These are phyloP conservation scores for Pristionchus mayeri DNA, from an alignment of 2,888 invertebrate species.

Conservation along the genomic window DNA sequence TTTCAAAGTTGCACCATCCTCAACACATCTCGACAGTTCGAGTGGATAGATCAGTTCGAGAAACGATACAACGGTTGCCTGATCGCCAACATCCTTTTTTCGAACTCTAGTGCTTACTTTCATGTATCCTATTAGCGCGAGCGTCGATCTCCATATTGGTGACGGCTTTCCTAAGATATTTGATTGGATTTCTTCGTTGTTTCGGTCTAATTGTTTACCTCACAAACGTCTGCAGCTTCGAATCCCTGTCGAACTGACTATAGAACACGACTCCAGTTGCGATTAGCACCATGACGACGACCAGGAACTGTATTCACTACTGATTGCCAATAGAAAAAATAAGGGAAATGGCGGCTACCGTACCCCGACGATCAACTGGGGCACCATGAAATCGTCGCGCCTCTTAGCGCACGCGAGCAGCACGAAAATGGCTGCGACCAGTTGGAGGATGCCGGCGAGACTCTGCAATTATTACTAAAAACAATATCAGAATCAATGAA, in stretches of 20 bases:
- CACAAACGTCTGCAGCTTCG: not conserved
- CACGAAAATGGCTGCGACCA: not conserved
- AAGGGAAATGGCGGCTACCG: not conserved
- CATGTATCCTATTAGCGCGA: too few relatives aligned
- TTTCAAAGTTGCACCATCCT: too few relatives aligned
- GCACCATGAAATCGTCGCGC: not conserved
- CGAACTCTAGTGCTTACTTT: too few relatives aligned
- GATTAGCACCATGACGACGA: not conserved
- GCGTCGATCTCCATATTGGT: not conserved
- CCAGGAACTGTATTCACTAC: not conserved
- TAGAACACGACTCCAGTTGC: not conserved
- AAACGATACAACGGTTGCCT: too few relatives aligned
- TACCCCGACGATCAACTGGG: constrained; percentile 3
- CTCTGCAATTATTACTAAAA: not conserved
- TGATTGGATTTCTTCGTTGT: not conserved
- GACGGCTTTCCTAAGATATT: not conserved
- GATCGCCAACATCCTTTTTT: too few relatives aligned
- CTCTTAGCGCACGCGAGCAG: not conserved
- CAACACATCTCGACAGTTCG: too few relatives aligned
- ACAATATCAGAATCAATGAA: not conserved
- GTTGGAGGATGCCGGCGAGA: not conserved
- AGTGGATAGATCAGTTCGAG: too few relatives aligned
- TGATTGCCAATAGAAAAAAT: not conserved
- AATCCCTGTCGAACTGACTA: not conserved
- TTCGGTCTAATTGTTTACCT: not conserved